Evolutionary conservation across 2,888 invertebrate species (phyloP), one percentile per base, ranked within the genome.

Genomic region (Lasioglossum villosulum): DNA sequence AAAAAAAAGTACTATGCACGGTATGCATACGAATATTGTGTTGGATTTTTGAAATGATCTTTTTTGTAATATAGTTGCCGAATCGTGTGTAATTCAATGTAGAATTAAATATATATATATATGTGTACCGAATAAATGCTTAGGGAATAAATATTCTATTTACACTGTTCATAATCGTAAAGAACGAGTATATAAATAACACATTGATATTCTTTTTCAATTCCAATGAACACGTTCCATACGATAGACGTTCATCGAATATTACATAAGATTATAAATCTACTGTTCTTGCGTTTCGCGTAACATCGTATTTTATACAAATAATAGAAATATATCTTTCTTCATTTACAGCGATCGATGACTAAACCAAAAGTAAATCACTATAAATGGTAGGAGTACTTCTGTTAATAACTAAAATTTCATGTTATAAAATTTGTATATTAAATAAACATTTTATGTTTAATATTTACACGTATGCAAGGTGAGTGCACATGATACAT

Each of bases 371-470:
- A 68, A 86, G 19, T 19, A 34, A 66, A 27, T 81, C 27, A 30
- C 70, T 83, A 45, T 77, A 80, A 72, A 80, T 86, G 86, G 77
- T 75, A 87, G 87, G 87, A 84, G 72, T 81, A 79, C 74, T 75
- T 81, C 34, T 75, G 82, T 83, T 81, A 90, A 88, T 72, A 86
- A 90, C 75, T 80, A 84, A 89, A 82, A 78, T 78, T 66, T 88
- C 81, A 71, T 86, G 73, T 86, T 91, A 92, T 91, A 92, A 93
- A 93, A 93, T 93, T 86, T 93, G 86, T 92, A 93, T 92, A 91
- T 92, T 93, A 93, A 93, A 93, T 93, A 93, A 93, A 93, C 90
- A 90, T 91, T 86, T 90, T 91, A 90, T 83, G 77, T 90, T 86
- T 91, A 88, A 82, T 92, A 93, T 93, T 86, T 92, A 92, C 92